Conservation (phyloP, 2,888 invertebrate genomes). For the Perithous albicinctus region DNA sequence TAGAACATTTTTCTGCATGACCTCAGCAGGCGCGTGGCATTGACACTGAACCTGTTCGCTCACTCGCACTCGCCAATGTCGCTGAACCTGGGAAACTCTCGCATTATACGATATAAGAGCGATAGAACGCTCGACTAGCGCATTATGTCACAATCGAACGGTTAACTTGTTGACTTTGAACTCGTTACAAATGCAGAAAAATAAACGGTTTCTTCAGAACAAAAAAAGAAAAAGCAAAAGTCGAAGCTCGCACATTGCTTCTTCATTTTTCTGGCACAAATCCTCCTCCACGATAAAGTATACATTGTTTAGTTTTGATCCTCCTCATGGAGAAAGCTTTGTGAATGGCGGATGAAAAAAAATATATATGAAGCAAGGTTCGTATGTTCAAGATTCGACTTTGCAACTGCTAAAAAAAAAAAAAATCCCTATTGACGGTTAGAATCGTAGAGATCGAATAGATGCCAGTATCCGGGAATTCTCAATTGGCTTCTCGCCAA, state of each 20-base stretch:
- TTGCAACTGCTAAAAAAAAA: no score
- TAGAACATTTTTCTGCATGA: slow-evolving; percentile 32
- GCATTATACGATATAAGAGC: slow-evolving; percentile 69
- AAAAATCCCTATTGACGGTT: slow-evolving; percentile 57
- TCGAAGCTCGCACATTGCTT: no score
- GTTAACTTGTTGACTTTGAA: slow-evolving; percentile 55
- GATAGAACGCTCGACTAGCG: not conserved
- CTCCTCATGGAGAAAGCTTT: no score
- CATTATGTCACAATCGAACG: slow-evolving; percentile 42
- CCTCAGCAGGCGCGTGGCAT: slow-evolving; percentile 61
- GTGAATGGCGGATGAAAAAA: no score
- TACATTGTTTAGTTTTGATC: no score
- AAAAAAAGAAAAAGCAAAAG: slow-evolving; percentile 8
- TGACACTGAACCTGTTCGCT: slow-evolving; percentile 72
- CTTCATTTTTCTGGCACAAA: no score
- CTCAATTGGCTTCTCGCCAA: slow-evolving; percentile 71
- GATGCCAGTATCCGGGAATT: slow-evolving; percentile 68
- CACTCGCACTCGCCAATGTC: slow-evolving; percentile 48
- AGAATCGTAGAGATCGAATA: slow-evolving; percentile 51
- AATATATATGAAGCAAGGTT: no score
- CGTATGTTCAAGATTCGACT: no score
- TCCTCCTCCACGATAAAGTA: no score
- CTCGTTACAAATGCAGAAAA: slow-evolving; percentile 53
- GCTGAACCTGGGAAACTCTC: slow-evolving; percentile 61
- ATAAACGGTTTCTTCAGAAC: slow-evolving; percentile 45